These are phyloP conservation scores for Eucidaris tribuloides DNA, from an alignment of 35 echinoderm and acorn worm genomes.

Conservation along the genomic window DNA sequence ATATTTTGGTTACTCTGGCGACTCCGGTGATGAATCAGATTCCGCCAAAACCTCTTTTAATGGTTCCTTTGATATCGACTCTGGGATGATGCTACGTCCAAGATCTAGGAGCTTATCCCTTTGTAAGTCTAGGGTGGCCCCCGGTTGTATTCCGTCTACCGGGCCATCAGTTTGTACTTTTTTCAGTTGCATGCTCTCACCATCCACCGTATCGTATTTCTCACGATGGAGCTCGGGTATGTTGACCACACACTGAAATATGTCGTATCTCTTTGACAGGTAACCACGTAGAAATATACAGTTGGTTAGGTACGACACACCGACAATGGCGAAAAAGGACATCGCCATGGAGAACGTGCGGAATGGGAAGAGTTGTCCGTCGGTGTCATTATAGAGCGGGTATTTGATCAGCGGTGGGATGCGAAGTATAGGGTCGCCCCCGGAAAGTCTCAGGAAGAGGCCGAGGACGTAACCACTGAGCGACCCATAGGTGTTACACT, in stretches of 20 bases:
- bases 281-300: slow-evolving; percentile 26
- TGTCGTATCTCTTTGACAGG: slow-evolving; percentile 27
- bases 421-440: slow-evolving; percentile 57
- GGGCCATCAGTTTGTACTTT: slow-evolving; percentile 22
- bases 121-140: slow-evolving; percentile 42
- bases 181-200: slow-evolving; percentile 76
- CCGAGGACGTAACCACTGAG: slow-evolving; percentile 75
- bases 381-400: slow-evolving; percentile 60
- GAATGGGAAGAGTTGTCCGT: slow-evolving; percentile 81
- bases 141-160: slow-evolving; percentile 57
- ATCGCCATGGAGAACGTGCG: slow-evolving; percentile 69
- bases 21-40: slow-evolving; percentile 20
- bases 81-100: slow-evolving; percentile 61
- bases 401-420: slow-evolving; percentile 78
- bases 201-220: slow-evolving; percentile 60
- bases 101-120: slow-evolving; percentile 83
- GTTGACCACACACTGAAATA: slow-evolving; percentile 65
- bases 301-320: slow-evolving; percentile 36
- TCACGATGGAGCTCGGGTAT: slow-evolving; percentile 27
- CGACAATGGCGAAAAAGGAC: slow-evolving; percentile 37
- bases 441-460: slow-evolving; percentile 71
- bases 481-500: slow-evolving; percentile 93
- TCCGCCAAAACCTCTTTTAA: slow-evolving; percentile 47
- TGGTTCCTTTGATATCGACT: slow-evolving; percentile 88
- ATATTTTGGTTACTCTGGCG: slow-evolving; percentile 44